Base-by-base conservation (phyloP, 2,113 vertebrate species). In the Neotoma lepida region DNA sequence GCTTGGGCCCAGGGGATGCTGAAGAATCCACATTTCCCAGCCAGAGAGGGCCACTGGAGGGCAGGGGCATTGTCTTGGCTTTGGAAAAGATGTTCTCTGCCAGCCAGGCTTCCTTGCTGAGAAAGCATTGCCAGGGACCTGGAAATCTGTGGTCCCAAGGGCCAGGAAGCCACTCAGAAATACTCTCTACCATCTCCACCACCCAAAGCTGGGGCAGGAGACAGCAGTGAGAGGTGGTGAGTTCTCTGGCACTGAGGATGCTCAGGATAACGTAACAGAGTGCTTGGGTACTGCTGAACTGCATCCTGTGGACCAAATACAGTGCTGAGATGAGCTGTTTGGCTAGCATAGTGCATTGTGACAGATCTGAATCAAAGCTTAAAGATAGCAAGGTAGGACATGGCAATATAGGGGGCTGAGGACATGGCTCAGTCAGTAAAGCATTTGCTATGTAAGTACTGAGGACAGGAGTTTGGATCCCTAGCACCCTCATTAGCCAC, bases 61-160 rank as follows among this genome's bases (percentile, higher is more conserved):
- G 85, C 89, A 91, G 94, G 95, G 89, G 82, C 94, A 94, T 80
- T 58, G 78, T 82, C 71, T 94, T 96, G 96, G 95, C 96, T 91
- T 95, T 39, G 5, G 86, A 94, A 86, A 93, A 89, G 80, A 76
- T 87, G 64, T 88, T 95, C 35, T 89, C 58, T 81, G 93, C 96
- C 96, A 97, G 94, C 78, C 88, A 54, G 70, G 91, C 90, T 87
- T 87, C 89, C 86, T 92, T 88, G 74, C 87, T 85, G 90, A 77
- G 88, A 94, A 77, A 71, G 84, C 78, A 15, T 84, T 95, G 94
- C 87, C 95, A 95, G 74, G 74, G 91, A 85, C 77, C 84, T 93
- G 80, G 88, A 89, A 89, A 94, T 73, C 87, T 58, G 84, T 35
- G 35, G 74, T 94, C 92, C 78, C 44, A 30, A 64, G 90, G 63